phyloP scores from a whole-genome alignment of 2,797 vertebrate species.

The Sebastes glaucus region DNA sequence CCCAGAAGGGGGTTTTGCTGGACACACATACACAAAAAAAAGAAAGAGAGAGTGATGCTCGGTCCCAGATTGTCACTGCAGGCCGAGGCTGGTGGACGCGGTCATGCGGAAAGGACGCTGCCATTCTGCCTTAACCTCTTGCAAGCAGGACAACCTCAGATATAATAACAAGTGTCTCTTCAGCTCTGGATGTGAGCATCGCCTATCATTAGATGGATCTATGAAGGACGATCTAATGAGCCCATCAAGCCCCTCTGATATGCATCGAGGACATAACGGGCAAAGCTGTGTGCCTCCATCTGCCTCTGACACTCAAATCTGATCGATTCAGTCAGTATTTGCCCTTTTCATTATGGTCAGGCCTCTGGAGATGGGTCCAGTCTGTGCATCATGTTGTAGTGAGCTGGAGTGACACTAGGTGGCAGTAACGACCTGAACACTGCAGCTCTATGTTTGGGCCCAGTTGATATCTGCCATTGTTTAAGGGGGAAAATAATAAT shows the following conservation, averaged over 20 bases:
- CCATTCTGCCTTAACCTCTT: constrained; percentile 46
- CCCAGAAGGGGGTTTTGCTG: neutral
- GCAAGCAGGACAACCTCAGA: constrained; percentile 27
- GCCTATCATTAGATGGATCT: constrained; percentile 8
- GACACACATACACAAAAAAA: neutral
- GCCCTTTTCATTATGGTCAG: constrained; percentile 44
- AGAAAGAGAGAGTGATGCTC: neutral
- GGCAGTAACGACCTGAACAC: constrained; percentile 32
- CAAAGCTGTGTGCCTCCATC: neutral
- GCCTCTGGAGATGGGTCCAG: neutral
- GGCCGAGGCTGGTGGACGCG: constrained; percentile 42
- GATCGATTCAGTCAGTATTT: constrained; percentile 34
- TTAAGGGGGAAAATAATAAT: neutral
- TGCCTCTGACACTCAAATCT: neutral
- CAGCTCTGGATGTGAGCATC: constrained; percentile 6
- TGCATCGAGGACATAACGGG: neutral
- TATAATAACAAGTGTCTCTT: constrained; percentile 1
- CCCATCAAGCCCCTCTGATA: neutral
- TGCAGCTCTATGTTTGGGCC: neutral
- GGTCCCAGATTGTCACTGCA: constrained; percentile 26
- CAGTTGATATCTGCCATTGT: neutral
- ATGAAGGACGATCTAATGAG: constrained; percentile 5
- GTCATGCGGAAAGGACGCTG: constrained; percentile 53
- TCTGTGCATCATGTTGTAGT: constrained; percentile 14
- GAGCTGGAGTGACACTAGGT: constrained; percentile 42